Base-by-base conservation (phyloP, 2,113 vertebrate species). In the Oryzias curvinotus region DNA sequence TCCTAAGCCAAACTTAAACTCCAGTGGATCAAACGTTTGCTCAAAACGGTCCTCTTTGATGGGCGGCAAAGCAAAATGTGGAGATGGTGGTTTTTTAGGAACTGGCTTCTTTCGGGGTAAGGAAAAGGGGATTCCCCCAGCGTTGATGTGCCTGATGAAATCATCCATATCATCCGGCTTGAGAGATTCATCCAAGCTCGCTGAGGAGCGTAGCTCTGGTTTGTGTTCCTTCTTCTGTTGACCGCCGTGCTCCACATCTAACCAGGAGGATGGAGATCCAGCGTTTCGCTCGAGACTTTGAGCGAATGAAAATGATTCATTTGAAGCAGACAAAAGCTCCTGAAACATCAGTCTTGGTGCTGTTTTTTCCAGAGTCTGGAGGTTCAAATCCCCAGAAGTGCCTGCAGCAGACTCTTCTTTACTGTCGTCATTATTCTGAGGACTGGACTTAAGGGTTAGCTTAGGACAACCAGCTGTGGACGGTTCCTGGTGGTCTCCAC, bases 41-140 rank as follows among this genome's bases (percentile, higher is more conserved):
- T 98, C 96, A 48, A 94, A 90, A 54, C 73, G 87, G 82, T 96
- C 95, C 84, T 98, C 96, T 7, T 92, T 95, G 59, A 98, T 99
- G 2, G 95, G 92, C 1, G 96, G 95, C 93, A 98, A 87, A 49
- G 85, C 92, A 6, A 94, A 96, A 25, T 90, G 92, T 14, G 94
- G 93, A 6, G 91, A 67, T 1, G 90, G 88, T 0, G 90, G 88
- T 75, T 93, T 97, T 0, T 90, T 93, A 63, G 85, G 68, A 17
- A 88, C 87, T 52, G 93, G 95, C 75, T 89, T 97, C 73, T 94
- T 96, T 65, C 90, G 93, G 19, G 95, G 95, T 30, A 94, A n/a
- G 30, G 92, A 92, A 71, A 95, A 88, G 0, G 93, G 85, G 18
- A 92, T 94, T 36, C 96, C 94, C 7, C 93, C 90, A n/a, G 93